Percentiles rank a stretch among this genome's conserved stretches.
These are phyloP conservation scores for Aphidius colemani DNA, from an alignment of 2,888 invertebrate species.

Conservation along the genomic window DNA sequence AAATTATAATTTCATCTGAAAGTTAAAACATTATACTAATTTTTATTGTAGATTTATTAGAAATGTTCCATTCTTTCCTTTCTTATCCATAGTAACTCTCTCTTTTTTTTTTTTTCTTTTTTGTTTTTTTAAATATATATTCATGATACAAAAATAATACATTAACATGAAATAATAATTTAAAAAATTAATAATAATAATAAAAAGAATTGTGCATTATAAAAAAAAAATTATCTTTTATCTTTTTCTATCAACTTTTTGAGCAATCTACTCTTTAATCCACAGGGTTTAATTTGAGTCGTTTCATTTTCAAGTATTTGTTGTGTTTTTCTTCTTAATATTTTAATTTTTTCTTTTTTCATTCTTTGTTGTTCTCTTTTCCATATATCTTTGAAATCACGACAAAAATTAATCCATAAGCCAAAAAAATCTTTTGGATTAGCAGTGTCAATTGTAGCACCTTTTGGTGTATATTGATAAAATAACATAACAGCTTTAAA, in stretches of 20 bases:
- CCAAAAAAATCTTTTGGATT: slow-evolving; percentile 88
- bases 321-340: slow-evolving; percentile 44
- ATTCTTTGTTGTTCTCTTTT: slow-evolving; percentile 87
- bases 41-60: too few relatives aligned
- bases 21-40: too few relatives aligned
- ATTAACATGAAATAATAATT: too few relatives aligned
- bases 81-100: too few relatives aligned
- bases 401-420: slow-evolving; percentile 87
- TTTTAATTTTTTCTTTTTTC: slow-evolving; percentile 68
- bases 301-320: slow-evolving; percentile 41
- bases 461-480: slow-evolving; percentile 85
- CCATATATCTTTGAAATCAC: slow-evolving; percentile 93
- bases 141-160: too few relatives aligned
- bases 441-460: slow-evolving; percentile 67
- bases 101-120: too few relatives aligned
- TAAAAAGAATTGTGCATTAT: too few relatives aligned
- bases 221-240: slow-evolving; percentile 11
- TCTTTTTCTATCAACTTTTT: slow-evolving; percentile 60
- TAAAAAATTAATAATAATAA: too few relatives aligned
- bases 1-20: too few relatives aligned
- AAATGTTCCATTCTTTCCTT: too few relatives aligned
- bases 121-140: too few relatives aligned
- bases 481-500: slow-evolving; percentile 82
- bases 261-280: slow-evolving; percentile 69
- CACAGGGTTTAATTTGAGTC: slow-evolving; percentile 65